Percentiles rank a stretch among this genome's conserved stretches.
These are phyloP conservation scores for Cremastinae sp. DNA, from an alignment of 2,888 invertebrate genomes.

Conservation along the genomic window DNA sequence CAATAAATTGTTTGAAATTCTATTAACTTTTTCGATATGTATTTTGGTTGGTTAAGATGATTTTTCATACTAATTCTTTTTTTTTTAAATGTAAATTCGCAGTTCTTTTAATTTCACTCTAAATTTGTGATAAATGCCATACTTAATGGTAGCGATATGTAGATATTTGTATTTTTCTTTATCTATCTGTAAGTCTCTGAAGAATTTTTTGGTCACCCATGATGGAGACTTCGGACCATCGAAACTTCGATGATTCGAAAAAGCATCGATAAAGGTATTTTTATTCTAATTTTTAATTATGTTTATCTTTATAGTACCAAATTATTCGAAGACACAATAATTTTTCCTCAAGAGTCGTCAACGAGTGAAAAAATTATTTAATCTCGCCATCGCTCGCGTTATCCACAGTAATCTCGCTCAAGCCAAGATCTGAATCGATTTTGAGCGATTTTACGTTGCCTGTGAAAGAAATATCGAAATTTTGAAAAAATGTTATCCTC, in stretches of 20 bases:
- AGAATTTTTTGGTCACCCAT: slow-evolving; percentile 31
- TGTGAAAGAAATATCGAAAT: slow-evolving; percentile 52
- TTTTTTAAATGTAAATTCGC: background rate
- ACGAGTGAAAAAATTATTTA: slow-evolving; percentile 30
- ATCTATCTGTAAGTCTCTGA: slow-evolving; percentile 15
- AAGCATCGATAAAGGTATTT: background rate
- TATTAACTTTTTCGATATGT: background rate
- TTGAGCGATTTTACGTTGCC: slow-evolving; percentile 61
- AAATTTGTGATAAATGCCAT: slow-evolving; percentile 34
- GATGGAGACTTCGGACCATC: slow-evolving; percentile 26
- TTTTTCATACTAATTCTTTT: background rate
- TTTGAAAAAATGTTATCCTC: slow-evolving; percentile 4
- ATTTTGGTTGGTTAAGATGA: background rate
- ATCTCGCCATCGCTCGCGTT: slow-evolving; percentile 58
- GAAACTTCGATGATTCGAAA: too few species aligned
- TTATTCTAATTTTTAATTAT: background rate
- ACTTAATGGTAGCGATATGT: slow-evolving; percentile 59
- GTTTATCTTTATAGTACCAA: background rate
- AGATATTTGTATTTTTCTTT: slow-evolving; percentile 27
- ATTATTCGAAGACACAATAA: background rate
- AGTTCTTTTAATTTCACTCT: background rate
- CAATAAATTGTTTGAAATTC: slow-evolving; percentile 22
- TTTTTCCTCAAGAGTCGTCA: too few species aligned
- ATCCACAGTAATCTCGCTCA: slow-evolving; percentile 55
- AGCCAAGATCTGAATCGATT: slow-evolving; percentile 55